Evolutionary conservation across 2,888 invertebrate genomes (phyloP).

Genomic region (Plagiodera versicolora): DNA sequence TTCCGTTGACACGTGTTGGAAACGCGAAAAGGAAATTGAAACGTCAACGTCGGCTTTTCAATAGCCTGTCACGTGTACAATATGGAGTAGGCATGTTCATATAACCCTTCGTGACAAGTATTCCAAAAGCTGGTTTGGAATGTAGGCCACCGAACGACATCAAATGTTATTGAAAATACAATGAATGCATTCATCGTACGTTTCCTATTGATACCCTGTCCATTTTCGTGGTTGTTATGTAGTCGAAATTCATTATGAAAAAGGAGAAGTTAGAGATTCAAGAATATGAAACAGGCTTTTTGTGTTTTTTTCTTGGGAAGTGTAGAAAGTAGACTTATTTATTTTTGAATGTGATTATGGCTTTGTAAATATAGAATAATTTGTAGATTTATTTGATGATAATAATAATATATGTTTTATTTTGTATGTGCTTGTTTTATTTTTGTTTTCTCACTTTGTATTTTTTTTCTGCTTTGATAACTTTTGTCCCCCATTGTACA

Average conservation of each 20-base stretch:
- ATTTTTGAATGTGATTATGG: background rate
- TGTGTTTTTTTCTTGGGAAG: background rate
- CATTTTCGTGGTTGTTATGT: too few species aligned
- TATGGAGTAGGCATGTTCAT: background rate
- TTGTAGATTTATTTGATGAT: conserved; percentile 8
- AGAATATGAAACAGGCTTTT: background rate
- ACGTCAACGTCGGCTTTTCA: conserved; percentile 20
- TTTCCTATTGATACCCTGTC: too few species aligned
- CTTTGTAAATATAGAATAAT: conserved; percentile 10
- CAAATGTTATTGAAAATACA: background rate
- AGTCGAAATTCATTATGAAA: too few species aligned
- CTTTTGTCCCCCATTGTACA: background rate
- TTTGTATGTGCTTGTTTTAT: conserved; percentile 18
- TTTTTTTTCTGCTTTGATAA: background rate
- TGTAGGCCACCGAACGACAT: background rate
- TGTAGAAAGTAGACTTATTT: conserved; percentile 9
- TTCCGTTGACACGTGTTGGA: conserved; percentile 2
- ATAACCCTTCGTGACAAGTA: too few species aligned
- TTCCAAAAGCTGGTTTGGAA: too few species aligned
- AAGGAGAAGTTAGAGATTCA: too few species aligned
- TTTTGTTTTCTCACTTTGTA: background rate
- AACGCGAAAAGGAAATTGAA: conserved; percentile 25
- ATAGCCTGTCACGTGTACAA: conserved; percentile 5
- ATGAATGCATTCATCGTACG: too few species aligned
- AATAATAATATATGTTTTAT: conserved; percentile 17